These are phyloP conservation scores for Phaedon cochleariae DNA, from an alignment of 2,888 invertebrate species.

Conservation along the genomic window DNA sequence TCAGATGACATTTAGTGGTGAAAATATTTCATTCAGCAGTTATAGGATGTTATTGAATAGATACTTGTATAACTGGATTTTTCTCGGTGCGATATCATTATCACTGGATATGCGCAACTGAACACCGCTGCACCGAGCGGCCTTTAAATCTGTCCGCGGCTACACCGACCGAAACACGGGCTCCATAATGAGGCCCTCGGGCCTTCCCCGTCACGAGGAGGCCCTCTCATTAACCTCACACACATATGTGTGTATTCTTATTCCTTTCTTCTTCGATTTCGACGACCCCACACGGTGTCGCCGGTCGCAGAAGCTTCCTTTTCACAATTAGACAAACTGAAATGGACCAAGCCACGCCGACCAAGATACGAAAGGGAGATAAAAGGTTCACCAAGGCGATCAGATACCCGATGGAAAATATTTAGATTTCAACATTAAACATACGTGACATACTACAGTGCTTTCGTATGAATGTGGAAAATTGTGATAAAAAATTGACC, in stretches of 20 bases:
- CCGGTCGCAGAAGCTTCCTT: slow-evolving; percentile 31
- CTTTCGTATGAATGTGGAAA: too few relatives aligned
- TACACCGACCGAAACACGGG: slow-evolving; percentile 50
- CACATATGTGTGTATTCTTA: slow-evolving; percentile 34
- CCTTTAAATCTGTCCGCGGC: slow-evolving; percentile 56
- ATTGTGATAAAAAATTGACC: too few relatives aligned
- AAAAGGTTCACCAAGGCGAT: slow-evolving; percentile 16
- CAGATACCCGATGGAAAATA: slow-evolving; percentile 7
- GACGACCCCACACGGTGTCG: slow-evolving; percentile 41
- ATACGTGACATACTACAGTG: too few relatives aligned
- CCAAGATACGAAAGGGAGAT: slow-evolving; percentile 8
- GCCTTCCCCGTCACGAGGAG: slow-evolving; percentile 44
- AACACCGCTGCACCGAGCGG: slow-evolving; percentile 21
- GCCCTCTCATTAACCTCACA: slow-evolving; percentile 50
- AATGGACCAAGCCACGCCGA: slow-evolving; percentile 29
- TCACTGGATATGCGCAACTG: background rate
- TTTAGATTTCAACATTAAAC: slow-evolving; percentile 18
- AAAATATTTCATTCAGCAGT: too few relatives aligned
- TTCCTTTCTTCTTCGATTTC: slow-evolving; percentile 26
- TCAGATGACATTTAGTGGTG: too few relatives aligned
- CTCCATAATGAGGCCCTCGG: slow-evolving; percentile 53
- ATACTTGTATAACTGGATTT: too few relatives aligned
- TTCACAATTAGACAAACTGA: slow-evolving; percentile 36
- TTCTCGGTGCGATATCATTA: too few relatives aligned
- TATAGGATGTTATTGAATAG: too few relatives aligned